Evolutionary conservation across 2,113 vertebrate genomes (phyloP).

Genomic region (Etheostoma spectabile): DNA sequence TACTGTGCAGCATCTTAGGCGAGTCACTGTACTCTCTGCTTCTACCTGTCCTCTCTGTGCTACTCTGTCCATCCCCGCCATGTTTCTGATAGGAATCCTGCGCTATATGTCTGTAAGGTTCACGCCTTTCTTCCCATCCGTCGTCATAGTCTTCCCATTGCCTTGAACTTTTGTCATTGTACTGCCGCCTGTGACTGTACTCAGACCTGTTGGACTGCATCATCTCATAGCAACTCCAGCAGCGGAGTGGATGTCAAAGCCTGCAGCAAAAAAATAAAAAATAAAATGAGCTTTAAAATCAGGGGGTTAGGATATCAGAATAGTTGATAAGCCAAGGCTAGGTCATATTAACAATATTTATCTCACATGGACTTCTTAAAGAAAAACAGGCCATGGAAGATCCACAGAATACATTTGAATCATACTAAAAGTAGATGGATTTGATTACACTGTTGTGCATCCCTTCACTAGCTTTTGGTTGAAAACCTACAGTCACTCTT

Average conservation of each 20-base stretch:
- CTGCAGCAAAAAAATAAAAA: neutral
- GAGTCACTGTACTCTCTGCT: slow-evolving; percentile 47
- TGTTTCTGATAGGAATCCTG: slow-evolving; percentile 46
- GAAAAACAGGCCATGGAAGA: neutral
- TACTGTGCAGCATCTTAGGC: slow-evolving; percentile 36
- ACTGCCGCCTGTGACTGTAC: slow-evolving; percentile 37
- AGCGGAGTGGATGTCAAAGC: neutral
- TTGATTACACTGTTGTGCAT: neutral
- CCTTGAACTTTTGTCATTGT: slow-evolving; percentile 44
- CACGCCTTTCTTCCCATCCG: slow-evolving; percentile 41
- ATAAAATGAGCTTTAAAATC: neutral
- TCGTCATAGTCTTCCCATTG: slow-evolving; percentile 44
- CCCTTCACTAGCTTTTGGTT: neutral
- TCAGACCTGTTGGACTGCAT: slow-evolving; percentile 68
- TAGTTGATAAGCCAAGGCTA: neutral
- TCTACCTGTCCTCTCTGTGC: slow-evolving; percentile 26
- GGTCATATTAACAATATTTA: neutral
- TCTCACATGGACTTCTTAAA: neutral
- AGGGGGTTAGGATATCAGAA: neutral
- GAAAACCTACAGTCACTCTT: neutral
- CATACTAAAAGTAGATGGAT: neutral
- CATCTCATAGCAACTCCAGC: slow-evolving; percentile 11
- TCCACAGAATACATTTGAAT: neutral
- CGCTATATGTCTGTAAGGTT: slow-evolving; percentile 10
- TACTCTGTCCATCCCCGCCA: slow-evolving; percentile 8